Conservation (phyloP, 2,113 vertebrate species). For the Albula goreensis region DNA sequence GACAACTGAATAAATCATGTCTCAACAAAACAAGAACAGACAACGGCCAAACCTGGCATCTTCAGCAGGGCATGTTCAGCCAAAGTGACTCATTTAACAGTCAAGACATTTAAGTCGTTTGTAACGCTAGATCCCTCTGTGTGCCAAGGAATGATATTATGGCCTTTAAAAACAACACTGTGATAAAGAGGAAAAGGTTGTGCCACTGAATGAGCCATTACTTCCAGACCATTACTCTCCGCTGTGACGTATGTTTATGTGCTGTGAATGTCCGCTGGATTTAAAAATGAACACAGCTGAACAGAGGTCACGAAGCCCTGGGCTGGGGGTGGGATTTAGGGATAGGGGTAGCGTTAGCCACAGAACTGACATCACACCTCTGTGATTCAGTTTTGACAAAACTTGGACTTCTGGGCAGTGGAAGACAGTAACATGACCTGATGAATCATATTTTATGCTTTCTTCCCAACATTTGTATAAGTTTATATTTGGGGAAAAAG, state of each 20-base stretch:
- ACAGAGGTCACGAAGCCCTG: no score
- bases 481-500: no score
- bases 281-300: no score
- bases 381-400: no score
- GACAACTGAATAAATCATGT: neutral
- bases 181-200: neutral
- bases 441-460: no score
- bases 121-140: conserved; percentile 32
- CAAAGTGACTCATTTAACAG: conserved; percentile 32
- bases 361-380: no score
- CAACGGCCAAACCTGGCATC: neutral
- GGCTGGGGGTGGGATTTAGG: no score
- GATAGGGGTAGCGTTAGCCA: no score
- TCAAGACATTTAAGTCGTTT: conserved; percentile 36
- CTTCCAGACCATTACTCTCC: conserved; percentile 23
- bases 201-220: conserved; percentile 5
- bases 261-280: neutral
- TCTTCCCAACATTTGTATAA: no score
- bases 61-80: conserved; percentile 5
- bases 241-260: neutral
- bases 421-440: no score
- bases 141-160: conserved; percentile 25
- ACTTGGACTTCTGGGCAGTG: no score
- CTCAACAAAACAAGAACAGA: neutral
- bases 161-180: conserved; percentile 25